phyloP scores from a whole-genome alignment of 2,888 invertebrate species.

The Cephus pulcher region DNA sequence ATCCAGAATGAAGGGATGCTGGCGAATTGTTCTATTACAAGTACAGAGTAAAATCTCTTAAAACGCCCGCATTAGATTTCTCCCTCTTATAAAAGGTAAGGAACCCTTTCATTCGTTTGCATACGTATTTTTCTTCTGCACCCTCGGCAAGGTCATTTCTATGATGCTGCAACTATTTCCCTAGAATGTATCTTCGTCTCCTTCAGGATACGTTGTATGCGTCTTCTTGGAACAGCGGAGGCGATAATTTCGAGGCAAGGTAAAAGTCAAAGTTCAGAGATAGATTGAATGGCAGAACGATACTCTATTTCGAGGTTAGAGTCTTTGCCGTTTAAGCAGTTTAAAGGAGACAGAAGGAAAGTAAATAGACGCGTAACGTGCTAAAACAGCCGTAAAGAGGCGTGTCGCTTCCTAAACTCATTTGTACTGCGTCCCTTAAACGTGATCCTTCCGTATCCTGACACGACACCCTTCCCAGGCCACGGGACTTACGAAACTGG shows the following conservation, averaged over 20 bases:
- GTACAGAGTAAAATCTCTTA: background rate
- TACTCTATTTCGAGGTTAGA: background rate
- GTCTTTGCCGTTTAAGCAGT: background rate
- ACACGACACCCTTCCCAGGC: constrained; percentile 5
- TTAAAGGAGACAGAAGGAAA: constrained; percentile 21
- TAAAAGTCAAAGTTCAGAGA: background rate
- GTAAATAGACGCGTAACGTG: constrained; percentile 44
- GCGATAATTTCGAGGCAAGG: no score
- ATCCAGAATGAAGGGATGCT: background rate
- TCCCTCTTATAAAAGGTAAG: background rate
- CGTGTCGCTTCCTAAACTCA: constrained; percentile 63
- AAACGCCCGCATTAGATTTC: background rate
- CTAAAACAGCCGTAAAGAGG: constrained; percentile 54
- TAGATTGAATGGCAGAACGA: background rate
- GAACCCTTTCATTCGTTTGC: background rate
- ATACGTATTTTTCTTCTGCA: background rate
- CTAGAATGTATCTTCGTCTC: background rate
- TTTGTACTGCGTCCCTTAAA: constrained; percentile 53
- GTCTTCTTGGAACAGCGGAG: no score
- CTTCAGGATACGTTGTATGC: background rate
- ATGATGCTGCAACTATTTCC: background rate
- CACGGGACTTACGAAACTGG: constrained; percentile 7
- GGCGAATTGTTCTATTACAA: background rate
- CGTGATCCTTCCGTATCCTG: constrained; percentile 55
- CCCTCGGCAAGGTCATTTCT: background rate